Conservation (phyloP, 1,140 invertebrate species). For the Tetramorium simillimum region DNA sequence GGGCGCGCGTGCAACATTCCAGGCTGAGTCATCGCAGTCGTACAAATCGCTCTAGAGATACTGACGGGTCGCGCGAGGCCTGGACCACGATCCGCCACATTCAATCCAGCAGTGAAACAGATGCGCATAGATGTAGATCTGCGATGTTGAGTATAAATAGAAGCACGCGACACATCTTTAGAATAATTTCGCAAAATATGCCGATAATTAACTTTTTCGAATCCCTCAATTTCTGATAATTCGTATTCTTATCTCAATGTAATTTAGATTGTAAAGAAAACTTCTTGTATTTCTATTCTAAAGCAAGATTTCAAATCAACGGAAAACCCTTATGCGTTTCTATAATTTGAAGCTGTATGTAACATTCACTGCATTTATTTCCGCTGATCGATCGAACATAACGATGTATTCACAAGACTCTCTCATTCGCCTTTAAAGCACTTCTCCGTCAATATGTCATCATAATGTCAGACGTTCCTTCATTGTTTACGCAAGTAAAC, state of each 20-base stretch:
- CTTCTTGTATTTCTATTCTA: not conserved
- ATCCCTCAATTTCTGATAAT: not conserved
- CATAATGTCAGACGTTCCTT: slow-evolving; percentile 59
- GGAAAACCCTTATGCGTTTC: not conserved
- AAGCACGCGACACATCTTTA: not conserved
- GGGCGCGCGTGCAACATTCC: slow-evolving; percentile 75
- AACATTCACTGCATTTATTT: slow-evolving; percentile 11
- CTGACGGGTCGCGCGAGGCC: not conserved
- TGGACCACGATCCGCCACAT: not conserved
- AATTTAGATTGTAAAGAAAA: not conserved
- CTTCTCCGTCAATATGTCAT: slow-evolving; percentile 55
- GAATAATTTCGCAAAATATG: not conserved
- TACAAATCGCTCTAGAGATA: slow-evolving; percentile 55
- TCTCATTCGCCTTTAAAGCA: slow-evolving; percentile 27
- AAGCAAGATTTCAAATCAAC: not conserved
- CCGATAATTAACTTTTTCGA: not conserved
- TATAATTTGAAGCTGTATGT: not conserved
- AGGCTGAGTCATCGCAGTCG: slow-evolving; percentile 71
- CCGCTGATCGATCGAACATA: slow-evolving; percentile 1
- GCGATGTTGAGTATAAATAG: slow-evolving; percentile 2
- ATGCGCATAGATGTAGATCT: not conserved
- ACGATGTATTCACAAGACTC: not conserved
- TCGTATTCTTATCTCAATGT: not conserved
- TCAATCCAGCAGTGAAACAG: not conserved
- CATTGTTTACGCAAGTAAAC: slow-evolving; percentile 64